Evolutionary conservation across 2,113 vertebrate species (phyloP), one percentile per base, ranked within the genome.

Genomic region (Catagonus wagneri): DNA sequence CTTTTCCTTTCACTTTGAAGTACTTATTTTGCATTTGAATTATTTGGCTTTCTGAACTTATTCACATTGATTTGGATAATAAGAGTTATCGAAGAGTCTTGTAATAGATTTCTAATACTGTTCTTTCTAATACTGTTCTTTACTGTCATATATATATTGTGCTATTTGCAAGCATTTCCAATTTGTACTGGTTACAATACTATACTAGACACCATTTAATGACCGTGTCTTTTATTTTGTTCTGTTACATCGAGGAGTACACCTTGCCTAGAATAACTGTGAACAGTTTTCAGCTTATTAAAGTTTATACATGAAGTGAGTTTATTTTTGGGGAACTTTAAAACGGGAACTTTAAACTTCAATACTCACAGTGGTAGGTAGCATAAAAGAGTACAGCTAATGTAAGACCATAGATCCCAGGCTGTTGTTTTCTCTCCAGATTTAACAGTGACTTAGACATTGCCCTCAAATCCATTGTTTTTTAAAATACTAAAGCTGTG

Each of bases 11-110:
- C 3, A 56, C 9, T 86, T 50, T 72, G 11, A 61, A 60, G 36
- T 83, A 32, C 60, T 20, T 56, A 84, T 87, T 93, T 90, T 88
- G 20, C 2, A 91, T 91, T 89, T n/a, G 63, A 34, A 69, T 78
- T 86, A 34, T 74, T 92, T 79, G 79, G 14, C 4, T 68, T 94
- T 69, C 34, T 95, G 34, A 11, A 92, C 20, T 60, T 39, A 69
- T 86, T 3, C 15, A 92, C 80, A 66, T 12, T 69, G 19, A 39
- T 61, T 44, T 94, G 63, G 25, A 56, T 58, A 34, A 12, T 9
- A n/a, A 91, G 34, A 83, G 19, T 52, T 80, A 63, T 56, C 80
- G 10, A 60, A 22, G 13, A 27, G 44, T 87, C 23, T 34, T 68
- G 0, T 52, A 63, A 83, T 15, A 52, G 0, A 14, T 36, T 44